phyloP scores from a whole-genome alignment of 2,888 invertebrate genomes.

The Clistopyga incitator region DNA sequence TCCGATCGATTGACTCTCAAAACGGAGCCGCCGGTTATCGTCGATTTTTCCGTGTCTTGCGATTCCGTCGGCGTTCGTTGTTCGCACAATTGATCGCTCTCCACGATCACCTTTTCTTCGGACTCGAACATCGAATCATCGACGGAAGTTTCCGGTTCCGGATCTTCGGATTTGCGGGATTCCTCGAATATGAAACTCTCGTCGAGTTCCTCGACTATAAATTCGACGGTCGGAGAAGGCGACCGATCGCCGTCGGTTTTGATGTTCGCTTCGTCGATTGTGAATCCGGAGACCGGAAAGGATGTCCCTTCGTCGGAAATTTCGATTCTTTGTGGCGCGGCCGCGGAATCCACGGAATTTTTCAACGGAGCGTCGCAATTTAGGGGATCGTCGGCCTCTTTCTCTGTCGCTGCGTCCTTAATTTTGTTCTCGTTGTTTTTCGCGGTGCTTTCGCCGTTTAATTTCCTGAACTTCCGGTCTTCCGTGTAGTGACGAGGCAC shows the following conservation, averaged over 20 bases:
- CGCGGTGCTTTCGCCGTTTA: not conserved
- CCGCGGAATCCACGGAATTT: not conserved
- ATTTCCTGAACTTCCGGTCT: slow-evolving; percentile 43
- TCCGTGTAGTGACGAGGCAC: slow-evolving; percentile 64
- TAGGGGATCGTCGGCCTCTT: slow-evolving; percentile 26
- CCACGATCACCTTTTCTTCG: not conserved
- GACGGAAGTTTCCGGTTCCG: not conserved
- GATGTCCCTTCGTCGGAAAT: slow-evolving; percentile 2
- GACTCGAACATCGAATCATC: slow-evolving; percentile 7
- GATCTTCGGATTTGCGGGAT: not conserved
- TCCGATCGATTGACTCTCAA: slow-evolving; percentile 2
- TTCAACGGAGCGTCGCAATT: slow-evolving; percentile 1
- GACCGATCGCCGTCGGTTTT: slow-evolving; percentile 8
- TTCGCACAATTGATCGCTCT: not conserved
- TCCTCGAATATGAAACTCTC: slow-evolving; percentile 48
- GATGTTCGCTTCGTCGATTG: not conserved
- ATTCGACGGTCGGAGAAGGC: slow-evolving; percentile 58
- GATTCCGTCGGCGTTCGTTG: not conserved
- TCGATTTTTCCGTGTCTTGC: slow-evolving; percentile 1
- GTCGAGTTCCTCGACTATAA: slow-evolving; percentile 63
- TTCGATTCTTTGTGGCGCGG: not conserved
- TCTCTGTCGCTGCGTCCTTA: not conserved
- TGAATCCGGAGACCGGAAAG: slow-evolving; percentile 5
- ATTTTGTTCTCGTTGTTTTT: too few species aligned
- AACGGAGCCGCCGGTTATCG: not conserved